These are phyloP conservation scores for Thermophis baileyi DNA, from an alignment of 2,113 vertebrate genomes.

Conservation along the genomic window DNA sequence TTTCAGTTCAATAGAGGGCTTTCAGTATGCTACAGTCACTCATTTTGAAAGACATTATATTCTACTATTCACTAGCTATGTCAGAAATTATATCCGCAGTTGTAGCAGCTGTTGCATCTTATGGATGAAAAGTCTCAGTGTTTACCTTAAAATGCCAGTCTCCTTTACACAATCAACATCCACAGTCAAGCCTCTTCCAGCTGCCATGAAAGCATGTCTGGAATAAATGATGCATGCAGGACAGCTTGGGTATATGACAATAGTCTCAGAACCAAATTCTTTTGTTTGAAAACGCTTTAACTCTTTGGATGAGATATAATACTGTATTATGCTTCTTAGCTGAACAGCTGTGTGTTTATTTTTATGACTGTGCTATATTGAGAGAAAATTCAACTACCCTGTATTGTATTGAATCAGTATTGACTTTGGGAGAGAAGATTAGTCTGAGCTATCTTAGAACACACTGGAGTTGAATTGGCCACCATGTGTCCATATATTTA, in stretches of 20 bases:
- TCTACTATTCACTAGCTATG: conserved; percentile 6
- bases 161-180: conserved; percentile 36
- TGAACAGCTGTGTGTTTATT: not conserved
- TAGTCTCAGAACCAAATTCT: not conserved
- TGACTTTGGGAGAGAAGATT: not conserved
- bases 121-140: conserved; percentile 47
- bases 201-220: conserved; percentile 31
- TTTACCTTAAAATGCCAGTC: conserved; percentile 62
- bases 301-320: not conserved
- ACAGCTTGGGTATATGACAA: conserved; percentile 42
- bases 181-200: conserved; percentile 32
- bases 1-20: conserved; percentile 10
- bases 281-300: not conserved
- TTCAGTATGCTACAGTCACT: conserved; percentile 13
- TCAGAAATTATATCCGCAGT: conserved; percentile 41
- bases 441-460: not conserved
- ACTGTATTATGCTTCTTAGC: not conserved
- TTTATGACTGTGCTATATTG: not conserved
- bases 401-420: not conserved
- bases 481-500: not conserved
- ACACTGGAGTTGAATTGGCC: not conserved
- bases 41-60: conserved; percentile 32
- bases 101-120: conserved; percentile 40
- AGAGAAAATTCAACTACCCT: not conserved
- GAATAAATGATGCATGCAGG: conserved; percentile 54